Percentiles rank a stretch among this genome's conserved stretches.
These are phyloP conservation scores for Zaprionus capensis DNA, from an alignment of 1,140 invertebrate genomes.

Conservation along the genomic window DNA sequence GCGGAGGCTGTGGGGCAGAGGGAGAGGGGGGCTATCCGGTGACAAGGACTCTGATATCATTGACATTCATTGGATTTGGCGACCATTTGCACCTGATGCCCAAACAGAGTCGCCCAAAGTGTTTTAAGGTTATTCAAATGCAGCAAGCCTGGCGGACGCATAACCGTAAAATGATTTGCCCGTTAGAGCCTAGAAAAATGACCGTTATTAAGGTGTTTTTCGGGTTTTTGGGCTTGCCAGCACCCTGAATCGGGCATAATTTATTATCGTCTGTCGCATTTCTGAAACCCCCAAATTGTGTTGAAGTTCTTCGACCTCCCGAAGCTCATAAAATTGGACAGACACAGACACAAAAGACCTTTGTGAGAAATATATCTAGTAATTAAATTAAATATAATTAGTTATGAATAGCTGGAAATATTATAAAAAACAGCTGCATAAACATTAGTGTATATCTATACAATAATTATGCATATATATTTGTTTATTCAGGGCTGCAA, in stretches of 20 bases:
- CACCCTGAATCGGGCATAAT: neutral
- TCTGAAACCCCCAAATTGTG: neutral
- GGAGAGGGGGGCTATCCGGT: neutral
- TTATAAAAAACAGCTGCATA: no score
- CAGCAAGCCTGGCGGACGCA: constrained; percentile 50
- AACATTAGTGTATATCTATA: no score
- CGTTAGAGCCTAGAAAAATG: constrained; percentile 10
- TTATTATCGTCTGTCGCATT: neutral
- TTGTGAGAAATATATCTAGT: neutral
- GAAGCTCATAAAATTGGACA: neutral
- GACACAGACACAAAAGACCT: neutral
- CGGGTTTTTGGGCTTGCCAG: neutral
- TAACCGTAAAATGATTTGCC: constrained; percentile 74
- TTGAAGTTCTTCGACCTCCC: neutral
- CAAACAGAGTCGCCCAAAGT: constrained; percentile 50
- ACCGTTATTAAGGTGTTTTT: constrained; percentile 1
- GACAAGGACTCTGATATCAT: constrained; percentile 66
- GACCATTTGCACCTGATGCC: constrained; percentile 74
- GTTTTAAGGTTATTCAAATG: constrained; percentile 73
- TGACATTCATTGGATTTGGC: constrained; percentile 77
- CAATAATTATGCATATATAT: no score
- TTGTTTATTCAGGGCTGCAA: neutral
- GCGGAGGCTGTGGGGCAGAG: neutral
- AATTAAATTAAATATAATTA: no score
- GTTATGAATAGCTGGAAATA: no score